phyloP scores from a whole-genome alignment of 2,888 invertebrate species.

The Synergus umbraculus region DNA sequence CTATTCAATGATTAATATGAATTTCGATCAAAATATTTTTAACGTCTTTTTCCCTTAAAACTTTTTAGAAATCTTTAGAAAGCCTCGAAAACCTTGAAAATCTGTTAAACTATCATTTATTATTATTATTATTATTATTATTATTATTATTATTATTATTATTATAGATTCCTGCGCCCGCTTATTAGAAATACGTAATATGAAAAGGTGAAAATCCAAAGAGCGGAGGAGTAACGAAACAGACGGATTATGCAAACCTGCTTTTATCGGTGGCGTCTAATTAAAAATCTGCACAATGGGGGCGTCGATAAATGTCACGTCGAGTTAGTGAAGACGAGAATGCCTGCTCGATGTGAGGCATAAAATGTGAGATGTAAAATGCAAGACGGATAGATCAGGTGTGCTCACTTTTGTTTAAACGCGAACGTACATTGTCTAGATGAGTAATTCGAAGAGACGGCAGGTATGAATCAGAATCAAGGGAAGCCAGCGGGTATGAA shows the following conservation, averaged over 20 bases:
- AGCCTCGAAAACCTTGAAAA: too few species aligned
- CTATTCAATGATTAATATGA: too few species aligned
- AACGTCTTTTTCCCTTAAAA: too few species aligned
- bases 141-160: too few species aligned
- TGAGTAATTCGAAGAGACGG: slow-evolving; percentile 68
- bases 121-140: too few species aligned
- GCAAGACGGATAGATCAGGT: slow-evolving; percentile 49
- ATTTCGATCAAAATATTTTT: too few species aligned
- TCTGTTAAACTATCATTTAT: too few species aligned
- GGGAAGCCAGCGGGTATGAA: slow-evolving; percentile 68
- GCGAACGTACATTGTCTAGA: slow-evolving; percentile 45
- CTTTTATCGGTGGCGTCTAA: slow-evolving; percentile 4
- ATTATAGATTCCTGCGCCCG: background rate
- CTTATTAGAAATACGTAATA: background rate
- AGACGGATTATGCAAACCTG: background rate
- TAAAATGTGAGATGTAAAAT: background rate
- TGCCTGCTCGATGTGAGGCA: background rate
- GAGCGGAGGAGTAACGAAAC: background rate
- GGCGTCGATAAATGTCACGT: slow-evolving; percentile 53
- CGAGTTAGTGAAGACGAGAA: slow-evolving; percentile 33
- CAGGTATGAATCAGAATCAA: slow-evolving; percentile 71
- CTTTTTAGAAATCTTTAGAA: too few species aligned
- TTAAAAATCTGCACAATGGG: slow-evolving; percentile 1
- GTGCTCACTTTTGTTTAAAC: slow-evolving; percentile 47
- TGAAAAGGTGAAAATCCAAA: background rate